phyloP scores from a whole-genome alignment of 2,113 vertebrate genomes.

The Pterocles burchelli region DNA sequence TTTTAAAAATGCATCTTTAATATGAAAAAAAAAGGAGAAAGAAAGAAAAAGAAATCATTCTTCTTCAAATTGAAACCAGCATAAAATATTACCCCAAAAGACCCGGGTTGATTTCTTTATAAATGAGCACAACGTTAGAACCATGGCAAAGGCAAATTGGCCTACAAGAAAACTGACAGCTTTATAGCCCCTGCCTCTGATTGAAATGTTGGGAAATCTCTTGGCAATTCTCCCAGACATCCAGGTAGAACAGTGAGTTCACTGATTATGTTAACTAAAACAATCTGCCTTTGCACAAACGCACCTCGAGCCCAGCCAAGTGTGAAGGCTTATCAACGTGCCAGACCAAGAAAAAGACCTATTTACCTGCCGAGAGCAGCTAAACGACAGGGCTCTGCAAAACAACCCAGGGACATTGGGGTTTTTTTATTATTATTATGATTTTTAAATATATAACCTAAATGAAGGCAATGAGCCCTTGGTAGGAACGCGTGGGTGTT shows the following conservation, averaged over 20 bases:
- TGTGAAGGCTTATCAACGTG: constrained; percentile 76
- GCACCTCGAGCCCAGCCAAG: constrained; percentile 79
- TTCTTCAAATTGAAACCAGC: constrained; percentile 54
- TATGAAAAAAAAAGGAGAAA: not conserved
- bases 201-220: constrained; percentile 84
- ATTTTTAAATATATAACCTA: not conserved
- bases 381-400: not conserved
- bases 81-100: constrained; percentile 70
- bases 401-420: not conserved
- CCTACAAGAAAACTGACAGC: constrained; percentile 87
- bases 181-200: constrained; percentile 83
- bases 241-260: constrained; percentile 88
- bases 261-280: constrained; percentile 86
- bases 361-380: constrained; percentile 64
- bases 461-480: not conserved
- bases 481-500: accelerated
- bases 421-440: not conserved
- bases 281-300: constrained; percentile 81
- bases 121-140: constrained; percentile 77
- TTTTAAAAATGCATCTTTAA: constrained; percentile 14
- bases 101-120: constrained; percentile 67
- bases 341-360: constrained; percentile 65
- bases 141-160: constrained; percentile 83
- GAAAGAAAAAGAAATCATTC: not conserved
- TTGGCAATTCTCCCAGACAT: constrained; percentile 85